Evolutionary conservation across 2,797 vertebrate genomes (phyloP), one percentile per base, ranked within the genome.

Genomic region (Gallirallus australis): DNA sequence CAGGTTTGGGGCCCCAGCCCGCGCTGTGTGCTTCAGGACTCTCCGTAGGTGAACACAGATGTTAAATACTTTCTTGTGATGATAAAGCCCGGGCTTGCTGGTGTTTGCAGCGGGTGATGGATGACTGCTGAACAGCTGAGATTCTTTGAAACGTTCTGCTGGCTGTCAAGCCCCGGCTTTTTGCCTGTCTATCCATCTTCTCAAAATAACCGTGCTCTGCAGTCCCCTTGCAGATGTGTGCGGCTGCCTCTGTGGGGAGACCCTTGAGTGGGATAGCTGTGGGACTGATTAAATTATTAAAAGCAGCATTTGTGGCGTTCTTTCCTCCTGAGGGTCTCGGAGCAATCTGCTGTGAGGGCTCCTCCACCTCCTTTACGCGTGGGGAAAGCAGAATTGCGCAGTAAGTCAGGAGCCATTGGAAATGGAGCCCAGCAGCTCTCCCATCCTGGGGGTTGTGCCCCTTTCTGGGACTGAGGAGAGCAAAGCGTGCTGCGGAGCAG

Each of bases 101-200:
- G 28, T 87, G 91, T 89, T 86, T 73, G 53, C 52, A n/a, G 75
- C 24, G 60, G 33, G 47, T 96, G 96, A 97, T 60, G 86, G 94
- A 95, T 97, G 96, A 88, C 87, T 97, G 12, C 93, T 63, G 95
- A 97, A 82, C 90, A 94, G 93, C 92, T 94, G 96, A 96, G 84
- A 54, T 84, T 5, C 94, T 97, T 77, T 97, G 93, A 96, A 94
- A 93, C 35, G 76, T 92, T 97, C 92, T 95, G 93, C 94, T 97
- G 63, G 72, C 96, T 97, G 97, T 96, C 97, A 96, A 70, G 86
- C 63, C 89, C 83, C 84, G 93, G 96, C 96, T 96, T 80, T 75
- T 48, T 71, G 28, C 91, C 93, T 95, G 96, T 88, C 96, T 59
- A 69, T 95, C 95, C 87, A 28, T 93, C 95, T 97, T 70, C 84